Evolutionary conservation across 2,888 invertebrate species (phyloP), one percentile per base, ranked within the genome.

Genomic region (Hermodice carunculata): DNA sequence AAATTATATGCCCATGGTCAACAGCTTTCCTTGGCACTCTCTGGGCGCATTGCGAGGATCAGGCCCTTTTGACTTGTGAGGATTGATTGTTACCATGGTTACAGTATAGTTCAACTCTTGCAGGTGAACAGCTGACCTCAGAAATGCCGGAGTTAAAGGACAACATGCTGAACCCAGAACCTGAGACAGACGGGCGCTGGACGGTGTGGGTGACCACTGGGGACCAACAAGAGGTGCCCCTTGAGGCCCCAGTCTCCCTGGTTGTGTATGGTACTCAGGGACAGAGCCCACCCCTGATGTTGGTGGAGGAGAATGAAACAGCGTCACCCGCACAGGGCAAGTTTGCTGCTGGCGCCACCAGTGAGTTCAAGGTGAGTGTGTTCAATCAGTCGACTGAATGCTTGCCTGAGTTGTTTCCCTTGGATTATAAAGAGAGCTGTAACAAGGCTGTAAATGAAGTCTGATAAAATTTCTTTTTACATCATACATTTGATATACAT

Each of bases 201-300:
- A 57, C 37, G 3, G 42, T 62, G 34, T 62, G 56, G 56, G 44
- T 48, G 14, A 17, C 34, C n/a, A 63, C 63, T 14, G 48, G 49
- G 5, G 5, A 6, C 4, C 58, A 58, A 4, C 8, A 17, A 11
- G 28, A 37, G 4, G 11, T 11, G n/a, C 44, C 44, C 19, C 1
- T 44, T 1, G 34, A 58, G 3, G 57, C 32, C 22, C 43, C 43
- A 8, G 63, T 67, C 42, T 44, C 29, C 17, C 19, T 69, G 6
- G 42, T 32, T 17, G 46, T 67, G 1, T 66, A 44, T 54, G 69
- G 69, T 14, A 53, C 54, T 1, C 19, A 49, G 11, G 57, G 56
- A 14, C 31, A 49, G n/a, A 53, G 63, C 6, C 28, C 49, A 11
- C 46, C 22, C 1, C 5, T 61, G 2, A 40, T 28, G 2, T 42